Conservation (phyloP, 2,113 vertebrate genomes). For the Pteronura brasiliensis region DNA sequence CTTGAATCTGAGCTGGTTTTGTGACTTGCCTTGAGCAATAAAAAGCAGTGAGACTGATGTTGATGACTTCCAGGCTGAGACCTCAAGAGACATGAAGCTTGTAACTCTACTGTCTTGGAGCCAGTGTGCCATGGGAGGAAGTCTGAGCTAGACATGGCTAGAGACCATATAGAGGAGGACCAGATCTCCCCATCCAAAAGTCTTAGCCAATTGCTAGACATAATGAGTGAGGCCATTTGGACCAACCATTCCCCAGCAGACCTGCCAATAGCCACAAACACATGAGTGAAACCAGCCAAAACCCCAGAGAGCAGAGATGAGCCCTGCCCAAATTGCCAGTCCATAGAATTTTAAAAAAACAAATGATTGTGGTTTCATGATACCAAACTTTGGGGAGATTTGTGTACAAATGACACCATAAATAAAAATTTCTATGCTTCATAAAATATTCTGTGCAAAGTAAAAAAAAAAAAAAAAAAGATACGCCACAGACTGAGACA, state of each 20-base stretch:
- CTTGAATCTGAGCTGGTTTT: neutral
- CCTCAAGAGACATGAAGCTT: neutral
- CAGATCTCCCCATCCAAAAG: neutral
- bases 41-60: neutral
- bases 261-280: neutral
- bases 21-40: neutral
- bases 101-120: neutral
- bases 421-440: neutral
- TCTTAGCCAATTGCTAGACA: neutral
- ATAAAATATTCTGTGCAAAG: neutral
- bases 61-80: neutral
- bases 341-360: neutral
- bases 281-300: neutral
- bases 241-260: neutral
- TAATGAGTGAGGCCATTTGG: neutral
- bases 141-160: accelerated
- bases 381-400: neutral
- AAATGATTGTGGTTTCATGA: neutral
- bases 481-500: neutral
- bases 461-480: neutral
- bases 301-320: neutral
- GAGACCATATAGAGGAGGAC: neutral
- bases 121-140: neutral
- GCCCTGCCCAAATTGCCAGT: neutral
- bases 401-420: neutral